Conservation (phyloP, 2,888 invertebrate genomes). For the Drosophila lacicola region DNA sequence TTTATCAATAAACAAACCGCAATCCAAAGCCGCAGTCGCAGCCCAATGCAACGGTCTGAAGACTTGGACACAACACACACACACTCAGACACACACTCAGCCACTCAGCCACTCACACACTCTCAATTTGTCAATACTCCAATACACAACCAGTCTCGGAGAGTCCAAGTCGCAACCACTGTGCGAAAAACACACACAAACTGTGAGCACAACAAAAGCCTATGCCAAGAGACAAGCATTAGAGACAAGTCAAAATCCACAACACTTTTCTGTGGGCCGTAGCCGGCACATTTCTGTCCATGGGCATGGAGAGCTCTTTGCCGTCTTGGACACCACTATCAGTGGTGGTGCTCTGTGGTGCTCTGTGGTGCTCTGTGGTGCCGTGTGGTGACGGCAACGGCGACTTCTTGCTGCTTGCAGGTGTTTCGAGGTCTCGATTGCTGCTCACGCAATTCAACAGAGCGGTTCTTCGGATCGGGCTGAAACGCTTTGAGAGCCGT, state of each 20-base stretch:
- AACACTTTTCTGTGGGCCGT: conserved; percentile 42
- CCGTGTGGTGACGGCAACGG: conserved; percentile 15
- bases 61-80: conserved; percentile 37
- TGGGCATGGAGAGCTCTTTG: conserved; percentile 25
- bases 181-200: conserved; percentile 39
- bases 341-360: conserved; percentile 19
- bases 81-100: conserved; percentile 6
- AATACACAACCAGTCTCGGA: conserved; percentile 64
- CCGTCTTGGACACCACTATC: conserved; percentile 39
- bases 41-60: conserved; percentile 55
- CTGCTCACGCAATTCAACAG: conserved; percentile 45
- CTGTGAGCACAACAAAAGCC: conserved; percentile 33
- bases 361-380: neutral
- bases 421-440: conserved; percentile 60
- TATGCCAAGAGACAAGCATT: conserved; percentile 39
- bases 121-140: conserved; percentile 46
- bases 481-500: conserved; percentile 18
- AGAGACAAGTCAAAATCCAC: conserved; percentile 63
- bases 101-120: conserved; percentile 8
- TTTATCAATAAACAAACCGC: conserved; percentile 78
- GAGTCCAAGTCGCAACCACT: conserved; percentile 41
- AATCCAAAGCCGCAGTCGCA: conserved; percentile 54
- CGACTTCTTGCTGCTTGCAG: conserved; percentile 37
- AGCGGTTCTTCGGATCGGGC: conserved; percentile 42
- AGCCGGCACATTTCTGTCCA: conserved; percentile 51